These are phyloP conservation scores for Hartigia nigra DNA, from an alignment of 2,888 invertebrate species.

Conservation along the genomic window DNA sequence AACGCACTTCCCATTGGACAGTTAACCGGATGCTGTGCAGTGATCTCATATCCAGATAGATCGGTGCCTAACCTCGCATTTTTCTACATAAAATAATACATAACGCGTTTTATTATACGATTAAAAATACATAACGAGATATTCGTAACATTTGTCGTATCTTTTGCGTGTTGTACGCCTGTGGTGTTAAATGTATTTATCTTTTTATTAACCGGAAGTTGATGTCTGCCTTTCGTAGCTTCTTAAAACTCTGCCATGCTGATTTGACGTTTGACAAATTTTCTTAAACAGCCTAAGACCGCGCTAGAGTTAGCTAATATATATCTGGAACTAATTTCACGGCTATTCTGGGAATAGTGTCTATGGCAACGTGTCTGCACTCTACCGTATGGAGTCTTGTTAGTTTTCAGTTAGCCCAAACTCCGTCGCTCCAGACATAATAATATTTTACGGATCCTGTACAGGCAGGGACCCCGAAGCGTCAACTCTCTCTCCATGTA, in stretches of 20 bases:
- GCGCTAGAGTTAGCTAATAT: background rate
- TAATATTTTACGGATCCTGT: background rate
- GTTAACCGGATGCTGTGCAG: constrained; percentile 51
- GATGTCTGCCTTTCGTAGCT: background rate
- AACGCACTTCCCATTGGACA: constrained; percentile 63
- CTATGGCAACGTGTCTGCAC: background rate
- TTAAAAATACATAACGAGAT: background rate
- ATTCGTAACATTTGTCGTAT: constrained; percentile 22
- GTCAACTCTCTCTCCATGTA: constrained; percentile 21
- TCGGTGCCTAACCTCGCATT: constrained; percentile 18
- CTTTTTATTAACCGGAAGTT: background rate
- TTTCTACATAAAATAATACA: background rate
- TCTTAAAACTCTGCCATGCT: background rate
- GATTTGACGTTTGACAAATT: background rate
- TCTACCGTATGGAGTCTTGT: background rate
- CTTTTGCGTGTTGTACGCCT: background rate
- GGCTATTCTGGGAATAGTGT: background rate
- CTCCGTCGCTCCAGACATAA: background rate
- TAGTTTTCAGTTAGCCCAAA: background rate
- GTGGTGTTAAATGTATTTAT: background rate
- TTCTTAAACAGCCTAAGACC: background rate
- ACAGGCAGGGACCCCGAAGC: background rate
- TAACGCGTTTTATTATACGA: background rate
- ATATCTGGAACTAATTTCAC: background rate
- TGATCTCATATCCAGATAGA: constrained; percentile 56